Base-by-base conservation (phyloP, 2,888 invertebrate genomes). In the Caenorhabditis imperialis region DNA sequence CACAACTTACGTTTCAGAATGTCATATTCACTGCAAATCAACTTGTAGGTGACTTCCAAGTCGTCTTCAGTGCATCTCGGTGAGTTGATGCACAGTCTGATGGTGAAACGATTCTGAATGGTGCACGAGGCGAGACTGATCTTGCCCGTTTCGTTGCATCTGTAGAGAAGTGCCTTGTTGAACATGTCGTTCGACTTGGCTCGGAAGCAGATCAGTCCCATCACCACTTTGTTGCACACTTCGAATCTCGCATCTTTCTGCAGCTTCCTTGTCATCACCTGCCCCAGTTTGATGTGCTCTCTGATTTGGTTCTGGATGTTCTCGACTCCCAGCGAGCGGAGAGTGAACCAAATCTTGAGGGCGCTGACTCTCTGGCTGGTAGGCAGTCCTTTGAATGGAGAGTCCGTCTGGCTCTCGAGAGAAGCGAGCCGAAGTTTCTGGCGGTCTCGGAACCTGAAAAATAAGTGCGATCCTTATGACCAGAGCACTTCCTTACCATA, bases 181-280 rank as follows among this genome's bases (percentile, higher is more conserved):
- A 74, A 53, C 57, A 63, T 69, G 45, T 74, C 45, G 51, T 61
- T 58, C 10, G 51, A 55, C 16, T 61, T 62, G 14, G 40, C 57
- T 16, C 69, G 37, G 55, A 74, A 74, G 44, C 74, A 74, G 40
- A 74, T 62, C 30, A 74, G n/a, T 14, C 74, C 74, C 54, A 74
- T 50, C 22, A 47, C 33, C 5, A 69, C 69, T n/a, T 53, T 38
- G 30, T 74, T 74, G 25, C 61, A 61, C 8, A 74, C 61, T 53
- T 74, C 69, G 30, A 74, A 74, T 38, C 54, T 47, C 4, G 14
- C 16, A 23, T 74, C 69, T 16, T 47, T 69, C 16, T 62, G 51
- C 18, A 74, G 35, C 33, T 58, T 62, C 33, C 51, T 40, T 30
- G 44, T 23, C 67, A 74, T 69, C 6, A 35, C 18, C 25, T 61